Conservation (phyloP, 2,888 invertebrate genomes). For the Helicoverpa assulta region DNA sequence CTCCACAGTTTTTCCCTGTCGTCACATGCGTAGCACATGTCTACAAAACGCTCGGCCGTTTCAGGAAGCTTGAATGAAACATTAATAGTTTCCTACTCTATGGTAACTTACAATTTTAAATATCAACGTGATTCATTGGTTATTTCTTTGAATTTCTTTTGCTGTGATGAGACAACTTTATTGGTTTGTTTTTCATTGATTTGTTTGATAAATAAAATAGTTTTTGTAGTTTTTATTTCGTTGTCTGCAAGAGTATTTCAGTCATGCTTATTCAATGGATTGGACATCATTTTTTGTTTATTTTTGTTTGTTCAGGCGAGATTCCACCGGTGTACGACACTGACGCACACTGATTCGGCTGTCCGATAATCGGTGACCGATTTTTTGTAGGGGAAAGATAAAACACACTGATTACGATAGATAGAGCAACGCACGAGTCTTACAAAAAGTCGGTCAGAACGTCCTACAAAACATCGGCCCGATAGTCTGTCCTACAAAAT, state of each 20-base stretch:
- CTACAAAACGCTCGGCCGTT: slow-evolving; percentile 45
- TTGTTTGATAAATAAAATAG: background rate
- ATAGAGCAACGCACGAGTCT: too few species aligned
- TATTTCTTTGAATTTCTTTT: slow-evolving; percentile 31
- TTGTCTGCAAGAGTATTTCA: background rate
- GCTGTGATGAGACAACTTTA: background rate
- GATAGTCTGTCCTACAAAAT: too few species aligned
- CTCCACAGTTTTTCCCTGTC: slow-evolving; percentile 42
- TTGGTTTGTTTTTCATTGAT: background rate
- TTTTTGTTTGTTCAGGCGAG: too few species aligned
- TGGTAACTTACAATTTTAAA: slow-evolving; percentile 53
- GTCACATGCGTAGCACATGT: slow-evolving; percentile 65
- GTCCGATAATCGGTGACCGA: too few species aligned
- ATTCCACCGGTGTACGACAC: too few species aligned
- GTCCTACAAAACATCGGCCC: too few species aligned
- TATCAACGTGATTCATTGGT: slow-evolving; percentile 43
- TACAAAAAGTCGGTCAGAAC: too few species aligned
- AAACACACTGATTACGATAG: too few species aligned
- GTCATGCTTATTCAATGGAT: too few species aligned
- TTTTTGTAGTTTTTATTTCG: background rate
- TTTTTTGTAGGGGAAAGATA: too few species aligned
- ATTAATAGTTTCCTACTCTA: slow-evolving; percentile 71
- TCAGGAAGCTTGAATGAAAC: slow-evolving; percentile 75
- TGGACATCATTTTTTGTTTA: too few species aligned
- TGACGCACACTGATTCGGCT: too few species aligned